Percentiles rank a stretch among this genome's conserved stretches.
Evolutionary conservation across 1,140 invertebrate genomes (phyloP).

Genomic region (Drosophila lowei): DNA sequence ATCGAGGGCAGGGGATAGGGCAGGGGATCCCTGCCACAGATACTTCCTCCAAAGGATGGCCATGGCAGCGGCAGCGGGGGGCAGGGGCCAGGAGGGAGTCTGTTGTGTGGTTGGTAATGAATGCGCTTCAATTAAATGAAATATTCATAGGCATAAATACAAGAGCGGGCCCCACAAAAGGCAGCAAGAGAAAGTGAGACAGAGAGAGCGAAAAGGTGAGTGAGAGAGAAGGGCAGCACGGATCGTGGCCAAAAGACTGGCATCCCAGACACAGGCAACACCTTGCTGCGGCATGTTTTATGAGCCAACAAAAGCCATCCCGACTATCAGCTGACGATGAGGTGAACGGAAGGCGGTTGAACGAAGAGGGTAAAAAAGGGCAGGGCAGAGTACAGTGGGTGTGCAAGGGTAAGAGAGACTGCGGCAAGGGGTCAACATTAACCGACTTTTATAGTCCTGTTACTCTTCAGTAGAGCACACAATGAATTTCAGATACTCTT

Average conservation of each 20-base stretch:
- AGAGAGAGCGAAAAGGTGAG: background rate
- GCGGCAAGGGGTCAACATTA: constrained; percentile 34
- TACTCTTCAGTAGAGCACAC: background rate
- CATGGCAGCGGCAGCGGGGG: background rate
- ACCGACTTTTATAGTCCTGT: constrained; percentile 10
- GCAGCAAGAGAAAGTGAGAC: background rate
- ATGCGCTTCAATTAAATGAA: constrained; percentile 81
- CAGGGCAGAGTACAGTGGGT: background rate
- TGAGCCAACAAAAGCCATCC: constrained; percentile 48
- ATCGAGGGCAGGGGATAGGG: background rate
- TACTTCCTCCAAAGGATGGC: no score
- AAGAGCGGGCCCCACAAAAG: constrained; percentile 19
- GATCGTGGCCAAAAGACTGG: constrained; percentile 5
- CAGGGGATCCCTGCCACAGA: background rate
- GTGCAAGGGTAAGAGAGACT: background rate
- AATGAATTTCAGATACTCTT: constrained; percentile 8
- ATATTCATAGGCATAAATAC: constrained; percentile 81
- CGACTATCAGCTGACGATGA: constrained; percentile 24
- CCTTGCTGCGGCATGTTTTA: constrained; percentile 61
- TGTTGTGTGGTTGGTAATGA: constrained; percentile 67
- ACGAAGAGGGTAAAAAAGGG: no score
- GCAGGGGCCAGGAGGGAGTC: background rate
- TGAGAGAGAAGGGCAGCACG: background rate
- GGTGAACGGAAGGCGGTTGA: no score
- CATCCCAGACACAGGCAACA: constrained; percentile 6